Evolutionary conservation across 2,113 vertebrate genomes (phyloP).

Genomic region (Crotalus helleri): DNA sequence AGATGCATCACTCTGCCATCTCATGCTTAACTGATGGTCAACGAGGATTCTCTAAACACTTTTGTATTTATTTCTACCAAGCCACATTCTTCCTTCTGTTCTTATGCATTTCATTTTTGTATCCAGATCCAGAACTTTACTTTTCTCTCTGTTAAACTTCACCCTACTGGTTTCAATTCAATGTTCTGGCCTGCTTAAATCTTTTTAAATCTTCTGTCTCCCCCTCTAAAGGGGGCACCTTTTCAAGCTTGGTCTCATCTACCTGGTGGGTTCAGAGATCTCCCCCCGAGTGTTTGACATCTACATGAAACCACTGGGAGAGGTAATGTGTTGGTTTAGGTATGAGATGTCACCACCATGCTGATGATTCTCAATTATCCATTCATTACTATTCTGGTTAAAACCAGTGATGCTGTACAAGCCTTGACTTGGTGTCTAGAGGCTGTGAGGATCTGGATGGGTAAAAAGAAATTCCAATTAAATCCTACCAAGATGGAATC

Average conservation of each 20-base stretch:
- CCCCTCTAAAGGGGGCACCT: neutral
- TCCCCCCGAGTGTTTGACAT: neutral
- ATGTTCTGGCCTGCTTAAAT: neutral
- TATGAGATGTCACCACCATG: neutral
- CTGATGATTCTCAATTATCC: neutral
- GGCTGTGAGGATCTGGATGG: neutral
- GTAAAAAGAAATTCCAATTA: neutral
- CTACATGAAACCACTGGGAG: neutral
- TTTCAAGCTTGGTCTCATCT: neutral
- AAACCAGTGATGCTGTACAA: neutral
- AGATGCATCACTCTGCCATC: too few relatives aligned
- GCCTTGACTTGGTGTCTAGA: neutral
- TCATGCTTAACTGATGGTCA: too few relatives aligned
- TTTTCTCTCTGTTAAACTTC: neutral
- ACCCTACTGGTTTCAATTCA: neutral
- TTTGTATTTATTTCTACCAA: neutral
- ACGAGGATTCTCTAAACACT: too few relatives aligned
- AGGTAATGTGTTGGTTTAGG: neutral
- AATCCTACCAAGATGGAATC: neutral
- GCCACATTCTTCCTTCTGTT: neutral
- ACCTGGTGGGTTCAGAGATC: neutral
- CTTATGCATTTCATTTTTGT: neutral
- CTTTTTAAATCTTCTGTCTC: neutral
- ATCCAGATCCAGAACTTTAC: neutral
- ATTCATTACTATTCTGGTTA: neutral